Conservation (phyloP, 2,113 vertebrate species). For the Sylvietta virens region DNA sequence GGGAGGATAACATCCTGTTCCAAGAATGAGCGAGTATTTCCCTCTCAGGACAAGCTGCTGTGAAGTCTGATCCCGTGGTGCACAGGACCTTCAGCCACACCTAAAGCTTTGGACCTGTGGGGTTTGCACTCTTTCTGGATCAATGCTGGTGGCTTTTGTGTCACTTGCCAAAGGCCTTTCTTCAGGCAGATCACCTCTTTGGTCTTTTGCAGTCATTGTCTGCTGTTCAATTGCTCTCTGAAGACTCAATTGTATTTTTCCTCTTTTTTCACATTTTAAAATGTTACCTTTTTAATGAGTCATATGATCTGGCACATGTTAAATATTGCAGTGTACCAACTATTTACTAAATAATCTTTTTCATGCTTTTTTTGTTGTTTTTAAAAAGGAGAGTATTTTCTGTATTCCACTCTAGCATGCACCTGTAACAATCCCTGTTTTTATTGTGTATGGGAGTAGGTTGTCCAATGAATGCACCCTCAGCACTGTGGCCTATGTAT, state of each 20-base stretch:
- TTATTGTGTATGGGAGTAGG: neutral
- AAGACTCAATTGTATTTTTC: slow-evolving; percentile 61
- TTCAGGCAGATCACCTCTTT: slow-evolving; percentile 33
- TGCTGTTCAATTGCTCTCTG: slow-evolving; percentile 33
- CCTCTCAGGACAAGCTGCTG: neutral
- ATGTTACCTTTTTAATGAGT: slow-evolving; percentile 46
- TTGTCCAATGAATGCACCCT: neutral
- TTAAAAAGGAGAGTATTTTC: slow-evolving; percentile 49
- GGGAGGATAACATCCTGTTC: neutral
- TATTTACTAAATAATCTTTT: slow-evolving; percentile 59
- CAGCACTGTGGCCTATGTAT: neutral
- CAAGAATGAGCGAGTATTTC: slow-evolving; percentile 10
- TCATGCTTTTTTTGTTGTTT: slow-evolving; percentile 33
- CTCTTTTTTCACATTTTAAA: slow-evolving; percentile 67
- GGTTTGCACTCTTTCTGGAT: neutral
- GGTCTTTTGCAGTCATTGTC: slow-evolving; percentile 52
- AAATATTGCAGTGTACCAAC: slow-evolving; percentile 57
- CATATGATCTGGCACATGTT: slow-evolving; percentile 56
- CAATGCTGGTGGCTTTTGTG: neutral
- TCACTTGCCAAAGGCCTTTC: slow-evolving; percentile 31
- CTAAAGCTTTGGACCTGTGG: neutral
- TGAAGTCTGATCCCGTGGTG: neutral
- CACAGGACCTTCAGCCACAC: neutral
- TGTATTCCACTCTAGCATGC: slow-evolving; percentile 43
- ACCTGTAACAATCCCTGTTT: neutral